A percentile compares a stretch with the other conserved stretches of the same genome.
These are phyloP conservation scores for Hoplodrina ambigua DNA, from an alignment of 2,888 invertebrate genomes.

Conservation along the genomic window DNA sequence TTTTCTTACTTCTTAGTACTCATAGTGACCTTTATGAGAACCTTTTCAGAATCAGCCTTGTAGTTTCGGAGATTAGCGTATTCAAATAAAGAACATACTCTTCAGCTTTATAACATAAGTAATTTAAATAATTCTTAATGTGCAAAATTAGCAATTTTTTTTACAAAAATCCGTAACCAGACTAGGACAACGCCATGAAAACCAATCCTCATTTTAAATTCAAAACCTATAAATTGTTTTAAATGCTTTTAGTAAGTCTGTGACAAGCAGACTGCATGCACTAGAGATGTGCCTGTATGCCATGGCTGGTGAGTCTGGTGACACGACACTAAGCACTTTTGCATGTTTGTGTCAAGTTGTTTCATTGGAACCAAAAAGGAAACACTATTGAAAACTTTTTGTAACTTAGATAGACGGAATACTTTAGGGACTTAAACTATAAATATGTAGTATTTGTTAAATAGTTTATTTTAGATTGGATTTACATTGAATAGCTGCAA, in stretches of 20 bases:
- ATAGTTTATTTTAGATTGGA: slow-evolving; percentile 11
- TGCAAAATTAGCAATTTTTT: no score
- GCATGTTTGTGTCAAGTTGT: slow-evolving; percentile 28
- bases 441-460: slow-evolving; percentile 27
- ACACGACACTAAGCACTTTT: slow-evolving; percentile 36
- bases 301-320: slow-evolving; percentile 31
- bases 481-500: slow-evolving; percentile 2
- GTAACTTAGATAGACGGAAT: slow-evolving; percentile 12
- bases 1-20: no score
- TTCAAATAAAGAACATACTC: no score
- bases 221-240: background rate
- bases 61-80: no score
- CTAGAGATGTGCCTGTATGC: slow-evolving; percentile 1
- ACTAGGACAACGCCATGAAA: background rate
- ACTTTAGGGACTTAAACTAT: slow-evolving; percentile 21
- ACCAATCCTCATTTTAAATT: background rate
- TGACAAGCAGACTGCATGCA: slow-evolving; percentile 1
- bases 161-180: no score
- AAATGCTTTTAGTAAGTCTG: background rate
- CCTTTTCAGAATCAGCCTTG: no score
- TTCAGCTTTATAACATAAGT: no score
- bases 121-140: no score
- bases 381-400: slow-evolving; percentile 11
- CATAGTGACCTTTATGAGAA: no score
- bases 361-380: slow-evolving; percentile 2